Conservation (phyloP, 2,113 vertebrate genomes). For the Centropus unirufus region DNA sequence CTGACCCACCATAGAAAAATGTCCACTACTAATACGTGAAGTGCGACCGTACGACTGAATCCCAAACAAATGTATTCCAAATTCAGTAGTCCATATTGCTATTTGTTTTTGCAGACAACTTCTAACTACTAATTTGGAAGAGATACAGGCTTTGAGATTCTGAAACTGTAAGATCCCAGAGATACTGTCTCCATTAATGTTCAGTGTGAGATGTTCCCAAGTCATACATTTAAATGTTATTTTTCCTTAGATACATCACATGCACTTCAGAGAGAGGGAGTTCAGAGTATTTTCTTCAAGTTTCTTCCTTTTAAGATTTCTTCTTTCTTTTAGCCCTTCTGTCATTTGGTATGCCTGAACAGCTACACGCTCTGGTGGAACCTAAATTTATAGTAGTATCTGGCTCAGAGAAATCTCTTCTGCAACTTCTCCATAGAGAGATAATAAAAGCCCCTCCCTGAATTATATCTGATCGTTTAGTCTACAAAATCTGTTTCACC, state of each 20-base stretch:
- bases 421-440: neutral
- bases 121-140: neutral
- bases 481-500: neutral
- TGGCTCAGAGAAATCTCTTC: neutral
- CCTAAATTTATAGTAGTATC: neutral
- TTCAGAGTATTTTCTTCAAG: neutral
- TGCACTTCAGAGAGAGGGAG: neutral
- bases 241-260: neutral
- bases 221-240: neutral
- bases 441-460: neutral
- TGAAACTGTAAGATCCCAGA: neutral
- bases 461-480: neutral
- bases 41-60: neutral
- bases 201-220: neutral
- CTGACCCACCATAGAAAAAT: neutral
- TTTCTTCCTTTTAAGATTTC: neutral
- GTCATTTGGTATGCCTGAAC: neutral
- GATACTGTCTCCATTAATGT: neutral
- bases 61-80: neutral
- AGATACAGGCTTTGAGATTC: neutral
- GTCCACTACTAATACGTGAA: neutral
- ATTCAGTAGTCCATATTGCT: neutral
- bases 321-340: neutral
- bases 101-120: neutral
- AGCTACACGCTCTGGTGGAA: neutral